Percentiles rank a stretch among this genome's conserved stretches.
Evolutionary conservation across 2,797 vertebrate genomes (phyloP).

Genomic region (Labroides dimidiatus): DNA sequence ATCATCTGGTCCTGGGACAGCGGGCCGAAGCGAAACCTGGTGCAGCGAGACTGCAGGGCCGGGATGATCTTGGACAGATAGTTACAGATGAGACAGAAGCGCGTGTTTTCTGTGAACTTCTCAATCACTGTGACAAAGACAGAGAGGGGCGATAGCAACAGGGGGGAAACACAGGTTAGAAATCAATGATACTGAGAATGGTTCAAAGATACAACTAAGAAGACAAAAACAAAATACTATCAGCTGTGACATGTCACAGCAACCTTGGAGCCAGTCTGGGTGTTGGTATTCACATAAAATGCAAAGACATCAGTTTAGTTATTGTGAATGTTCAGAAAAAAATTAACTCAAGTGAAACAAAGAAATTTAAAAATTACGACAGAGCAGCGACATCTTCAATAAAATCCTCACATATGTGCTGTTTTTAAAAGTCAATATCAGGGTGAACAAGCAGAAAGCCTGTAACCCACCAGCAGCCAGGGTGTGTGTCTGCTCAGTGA

Average conservation of each 20-base stretch:
- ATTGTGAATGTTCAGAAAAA: background rate
- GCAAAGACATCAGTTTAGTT: background rate
- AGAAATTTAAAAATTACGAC: background rate
- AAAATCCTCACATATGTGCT: background rate
- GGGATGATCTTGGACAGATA: conserved; percentile 99
- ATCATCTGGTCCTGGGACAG: conserved; percentile 94
- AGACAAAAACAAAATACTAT: background rate
- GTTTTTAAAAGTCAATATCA: conserved; percentile 6
- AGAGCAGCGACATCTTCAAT: background rate
- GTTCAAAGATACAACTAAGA: background rate
- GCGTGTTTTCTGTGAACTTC: conserved; percentile 97
- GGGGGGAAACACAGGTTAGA: background rate
- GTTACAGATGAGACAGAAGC: conserved; percentile 98
- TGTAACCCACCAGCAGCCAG: conserved; percentile 47
- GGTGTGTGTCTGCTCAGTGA: conserved; percentile 59
- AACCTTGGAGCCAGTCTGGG: background rate
- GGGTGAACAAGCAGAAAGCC: conserved; percentile 24
- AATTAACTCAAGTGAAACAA: background rate
- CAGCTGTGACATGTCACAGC: too few species aligned
- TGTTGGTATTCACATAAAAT: background rate
- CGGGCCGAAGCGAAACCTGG: conserved; percentile 95
- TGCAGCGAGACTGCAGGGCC: conserved; percentile 96
- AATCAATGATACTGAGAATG: background rate
- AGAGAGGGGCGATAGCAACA: background rate
- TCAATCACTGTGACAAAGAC: conserved; percentile 89